Conservation (phyloP, 2,113 vertebrate genomes). For the Sturnira hondurensis region DNA sequence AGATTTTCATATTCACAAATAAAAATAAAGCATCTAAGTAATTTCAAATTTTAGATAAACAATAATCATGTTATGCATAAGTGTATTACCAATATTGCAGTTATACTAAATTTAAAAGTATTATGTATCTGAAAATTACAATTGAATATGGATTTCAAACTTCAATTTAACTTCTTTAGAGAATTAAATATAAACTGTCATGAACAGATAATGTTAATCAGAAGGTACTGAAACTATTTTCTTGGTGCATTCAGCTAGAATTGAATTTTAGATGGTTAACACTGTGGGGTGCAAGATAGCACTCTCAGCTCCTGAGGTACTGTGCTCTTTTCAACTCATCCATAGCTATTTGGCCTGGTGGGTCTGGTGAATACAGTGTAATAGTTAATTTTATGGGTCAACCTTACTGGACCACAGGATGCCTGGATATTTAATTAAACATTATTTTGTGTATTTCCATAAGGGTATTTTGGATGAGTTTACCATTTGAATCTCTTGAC, state of each 20-base stretch:
- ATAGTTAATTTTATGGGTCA: background rate
- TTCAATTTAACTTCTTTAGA: background rate
- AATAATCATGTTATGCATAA: background rate
- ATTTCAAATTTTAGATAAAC: background rate
- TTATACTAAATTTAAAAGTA: background rate
- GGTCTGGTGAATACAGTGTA: rapidly evolving
- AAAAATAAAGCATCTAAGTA: background rate
- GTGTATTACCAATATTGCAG: background rate
- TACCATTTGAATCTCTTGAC: background rate
- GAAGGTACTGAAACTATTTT: rapidly evolving
- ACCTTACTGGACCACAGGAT: background rate
- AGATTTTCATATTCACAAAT: background rate
- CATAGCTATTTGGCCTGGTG: no score
- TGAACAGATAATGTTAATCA: no score
- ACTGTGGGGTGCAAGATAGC: rapidly evolving
- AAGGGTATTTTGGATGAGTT: background rate
- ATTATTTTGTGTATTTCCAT: background rate
- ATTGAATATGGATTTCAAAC: background rate
- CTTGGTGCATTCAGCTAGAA: rapidly evolving
- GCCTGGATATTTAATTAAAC: background rate
- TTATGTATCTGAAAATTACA: background rate
- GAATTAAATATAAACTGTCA: background rate
- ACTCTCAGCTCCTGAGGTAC: rapidly evolving
- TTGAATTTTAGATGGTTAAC: rapidly evolving
- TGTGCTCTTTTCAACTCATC: rapidly evolving